Base-by-base conservation (phyloP, 2,797 vertebrate species). In the Petrocephalus schoutedeni region DNA sequence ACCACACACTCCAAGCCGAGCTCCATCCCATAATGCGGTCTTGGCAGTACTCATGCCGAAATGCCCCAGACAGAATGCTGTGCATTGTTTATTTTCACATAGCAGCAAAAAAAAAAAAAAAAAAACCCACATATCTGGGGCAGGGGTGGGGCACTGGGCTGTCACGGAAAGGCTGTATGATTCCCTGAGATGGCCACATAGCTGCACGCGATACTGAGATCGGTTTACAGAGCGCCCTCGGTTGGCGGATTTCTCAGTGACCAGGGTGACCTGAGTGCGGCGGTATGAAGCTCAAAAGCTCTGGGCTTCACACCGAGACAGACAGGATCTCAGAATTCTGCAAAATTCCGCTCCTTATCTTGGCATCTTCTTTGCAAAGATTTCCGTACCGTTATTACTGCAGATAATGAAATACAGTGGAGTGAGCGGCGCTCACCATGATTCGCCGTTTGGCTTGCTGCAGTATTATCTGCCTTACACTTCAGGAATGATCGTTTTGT, bases 171-270 rank as follows among this genome's bases (percentile, higher is more conserved):
- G 88, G 93, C 92, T 85, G 87, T 89, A 88, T 57, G 51, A 74
- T 14, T 88, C 32, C 32, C 89, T 92, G 91, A 90, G 87, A 87
- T 54, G 86, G 87, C 93, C 92, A 9, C 94, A 93, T 90, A 90
- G 53, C 83, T 19, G 88, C 59, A 90, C 71, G 36, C 77, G 93
- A 93, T 83, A 87, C 59, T 28, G 16, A 90, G 91, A 93, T 94
- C 93, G 93, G 88, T 57, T 28, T 49, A 71, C 91, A 91, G 92
- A 67, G 67, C 12, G 49, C 49, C 19, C 53, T 16, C 4, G 28
- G 61, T 8, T 61, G 59, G 28, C 12, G 19, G 12, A 19, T 12
- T 19, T 8, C 19, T 57, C 41, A n/a, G 14, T 49, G 2, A 41
- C 57, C 56, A 45, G 14, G 8, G n/a, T 2, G 16, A 61, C 28